Evolutionary conservation across 2,797 vertebrate species (phyloP).

Genomic region (Remorina albescens): DNA sequence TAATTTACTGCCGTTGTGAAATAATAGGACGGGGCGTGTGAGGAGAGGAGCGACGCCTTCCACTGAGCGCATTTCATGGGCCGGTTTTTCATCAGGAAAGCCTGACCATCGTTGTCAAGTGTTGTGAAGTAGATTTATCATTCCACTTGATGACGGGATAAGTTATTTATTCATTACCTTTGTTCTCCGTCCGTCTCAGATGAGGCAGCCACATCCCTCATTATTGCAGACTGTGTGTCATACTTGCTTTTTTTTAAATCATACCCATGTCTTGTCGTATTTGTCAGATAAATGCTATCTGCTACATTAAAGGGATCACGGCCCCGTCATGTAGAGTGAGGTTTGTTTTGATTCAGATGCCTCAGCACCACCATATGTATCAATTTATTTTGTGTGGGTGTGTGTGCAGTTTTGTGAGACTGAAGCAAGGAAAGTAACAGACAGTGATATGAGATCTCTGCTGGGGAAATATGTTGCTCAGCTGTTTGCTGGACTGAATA

Average conservation of each 20-base stretch:
- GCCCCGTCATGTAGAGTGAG: constrained; percentile 49
- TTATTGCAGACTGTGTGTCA: constrained; percentile 53
- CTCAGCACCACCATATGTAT: constrained; percentile 45
- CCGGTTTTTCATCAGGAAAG: constrained; percentile 66
- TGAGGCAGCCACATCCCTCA: constrained; percentile 58
- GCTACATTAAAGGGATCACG: constrained; percentile 44
- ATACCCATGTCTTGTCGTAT: constrained; percentile 45
- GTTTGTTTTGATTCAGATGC: constrained; percentile 64
- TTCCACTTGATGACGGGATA: constrained; percentile 68
- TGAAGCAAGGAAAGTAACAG: constrained; percentile 17
- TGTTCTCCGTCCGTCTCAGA: constrained; percentile 61
- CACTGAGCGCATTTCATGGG: constrained; percentile 57
- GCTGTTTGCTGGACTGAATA: constrained; percentile 45
- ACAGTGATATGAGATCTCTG: constrained; percentile 45
- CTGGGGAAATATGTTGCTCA: constrained; percentile 57
- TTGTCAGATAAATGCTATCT: constrained; percentile 60
- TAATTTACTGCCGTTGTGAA: constrained; percentile 68
- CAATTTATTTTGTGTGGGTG: constrained; percentile 51
- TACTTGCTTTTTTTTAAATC: constrained; percentile 22
- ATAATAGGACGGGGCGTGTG: constrained; percentile 53
- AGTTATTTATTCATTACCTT: constrained; percentile 78
- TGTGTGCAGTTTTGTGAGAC: constrained; percentile 5
- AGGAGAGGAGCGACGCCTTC: constrained; percentile 55
- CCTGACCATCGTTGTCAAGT: constrained; percentile 49
- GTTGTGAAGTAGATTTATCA: constrained; percentile 71